Percentiles rank a stretch among this genome's conserved stretches.
Conservation (phyloP, 2,113 vertebrate species). For the Bostrychus sinensis region DNA sequence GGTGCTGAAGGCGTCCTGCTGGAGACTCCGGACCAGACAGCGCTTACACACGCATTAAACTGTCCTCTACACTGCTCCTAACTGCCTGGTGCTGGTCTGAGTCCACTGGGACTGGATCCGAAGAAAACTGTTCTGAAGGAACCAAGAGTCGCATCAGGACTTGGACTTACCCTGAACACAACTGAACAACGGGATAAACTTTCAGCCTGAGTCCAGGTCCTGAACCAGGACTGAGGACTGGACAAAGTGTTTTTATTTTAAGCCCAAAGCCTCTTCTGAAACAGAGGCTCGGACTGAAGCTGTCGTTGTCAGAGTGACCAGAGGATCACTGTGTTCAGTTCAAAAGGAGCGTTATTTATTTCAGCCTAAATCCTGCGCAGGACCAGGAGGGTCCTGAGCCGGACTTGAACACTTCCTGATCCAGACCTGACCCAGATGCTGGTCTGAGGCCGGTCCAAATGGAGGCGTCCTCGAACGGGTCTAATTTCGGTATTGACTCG, state of each 20-base stretch:
- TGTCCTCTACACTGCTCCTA: not conserved
- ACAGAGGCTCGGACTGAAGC: not conserved
- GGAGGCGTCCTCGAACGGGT: slow-evolving; percentile 94
- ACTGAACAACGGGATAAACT: not conserved
- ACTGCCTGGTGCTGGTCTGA: slow-evolving; percentile 1
- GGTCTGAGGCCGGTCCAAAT: slow-evolving; percentile 80
- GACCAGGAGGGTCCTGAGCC: not conserved
- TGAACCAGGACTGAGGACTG: not conserved
- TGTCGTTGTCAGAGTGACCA: not conserved
- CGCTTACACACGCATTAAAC: not conserved
- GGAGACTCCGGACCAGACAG: slow-evolving; percentile 25
- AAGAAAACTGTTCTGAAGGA: not conserved
- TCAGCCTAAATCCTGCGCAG: not conserved
- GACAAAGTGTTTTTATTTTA: not conserved
- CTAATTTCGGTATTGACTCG: slow-evolving; percentile 96
- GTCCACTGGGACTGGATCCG: not conserved
- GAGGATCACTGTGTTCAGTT: not conserved
- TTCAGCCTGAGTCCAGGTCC: not conserved
- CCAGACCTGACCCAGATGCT: slow-evolving; percentile 71
- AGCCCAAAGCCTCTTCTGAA: not conserved
- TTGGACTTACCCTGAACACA: not conserved
- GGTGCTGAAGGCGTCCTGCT: slow-evolving; percentile 75
- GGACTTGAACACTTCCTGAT: slow-evolving; percentile 2
- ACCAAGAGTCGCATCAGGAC: too few species aligned
- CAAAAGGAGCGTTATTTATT: not conserved